phyloP scores from a whole-genome alignment of 2,113 vertebrate species.

The Recurvirostra avosetta region DNA sequence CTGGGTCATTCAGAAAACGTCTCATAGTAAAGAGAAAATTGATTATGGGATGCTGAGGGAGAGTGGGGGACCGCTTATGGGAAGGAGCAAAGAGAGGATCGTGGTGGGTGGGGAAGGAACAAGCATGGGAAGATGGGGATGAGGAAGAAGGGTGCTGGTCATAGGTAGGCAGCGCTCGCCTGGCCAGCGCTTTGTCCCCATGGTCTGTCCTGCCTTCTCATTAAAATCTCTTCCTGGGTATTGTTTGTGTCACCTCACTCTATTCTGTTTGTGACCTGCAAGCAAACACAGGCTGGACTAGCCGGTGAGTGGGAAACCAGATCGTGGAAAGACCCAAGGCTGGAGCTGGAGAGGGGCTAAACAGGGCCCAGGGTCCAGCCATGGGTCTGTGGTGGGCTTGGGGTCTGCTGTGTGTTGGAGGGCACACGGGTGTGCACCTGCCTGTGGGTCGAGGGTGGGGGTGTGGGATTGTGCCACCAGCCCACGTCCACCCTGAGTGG shows the following conservation, averaged over 20 bases:
- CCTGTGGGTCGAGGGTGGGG: too few species aligned
- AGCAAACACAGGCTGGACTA: background rate
- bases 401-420: accelerated
- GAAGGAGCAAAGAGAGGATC: background rate
- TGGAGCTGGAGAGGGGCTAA: background rate
- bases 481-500: background rate
- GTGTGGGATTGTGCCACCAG: background rate
- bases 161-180: accelerated
- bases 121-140: background rate
- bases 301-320: accelerated
- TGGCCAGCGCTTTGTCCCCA: background rate
- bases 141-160: background rate
- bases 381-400: accelerated
- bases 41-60: background rate
- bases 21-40: background rate
- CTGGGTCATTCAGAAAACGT: background rate
- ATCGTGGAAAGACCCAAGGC: background rate
- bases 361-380: accelerated
- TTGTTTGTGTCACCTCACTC: background rate
- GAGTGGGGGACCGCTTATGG: accelerated
- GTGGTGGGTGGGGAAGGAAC: background rate
- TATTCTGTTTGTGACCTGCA: background rate
- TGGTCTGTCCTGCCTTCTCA: background rate
- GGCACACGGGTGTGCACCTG: background rate
- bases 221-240: background rate